Conservation (phyloP, 2,113 vertebrate genomes). For the Trogon melanurus region DNA sequence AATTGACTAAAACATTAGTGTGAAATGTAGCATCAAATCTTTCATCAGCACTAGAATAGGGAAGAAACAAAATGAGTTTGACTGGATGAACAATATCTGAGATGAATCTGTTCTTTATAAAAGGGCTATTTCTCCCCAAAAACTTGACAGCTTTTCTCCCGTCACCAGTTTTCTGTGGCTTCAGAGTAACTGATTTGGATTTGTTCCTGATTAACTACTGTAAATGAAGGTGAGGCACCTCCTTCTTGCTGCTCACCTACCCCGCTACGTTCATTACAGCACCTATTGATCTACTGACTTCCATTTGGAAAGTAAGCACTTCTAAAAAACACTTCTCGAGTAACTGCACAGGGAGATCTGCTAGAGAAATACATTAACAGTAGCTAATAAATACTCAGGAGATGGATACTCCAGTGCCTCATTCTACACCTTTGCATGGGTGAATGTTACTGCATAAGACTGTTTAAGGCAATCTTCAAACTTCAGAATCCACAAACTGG, state of each 20-base stretch:
- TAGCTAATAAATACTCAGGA: neutral
- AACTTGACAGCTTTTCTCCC: neutral
- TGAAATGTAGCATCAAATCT: slow-evolving; percentile 92
- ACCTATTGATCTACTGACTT: neutral
- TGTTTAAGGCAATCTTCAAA: neutral
- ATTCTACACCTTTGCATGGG: neutral
- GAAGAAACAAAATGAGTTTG: neutral
- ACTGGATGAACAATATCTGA: neutral
- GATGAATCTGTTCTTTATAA: neutral
- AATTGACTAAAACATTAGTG: slow-evolving; percentile 90
- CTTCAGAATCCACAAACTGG: neutral
- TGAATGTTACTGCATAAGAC: neutral
- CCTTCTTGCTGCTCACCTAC: neutral
- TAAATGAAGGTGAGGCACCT: neutral
- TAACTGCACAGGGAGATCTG: neutral
- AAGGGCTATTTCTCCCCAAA: neutral
- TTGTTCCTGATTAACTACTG: neutral
- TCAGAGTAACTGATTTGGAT: neutral
- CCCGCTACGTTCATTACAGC: neutral
- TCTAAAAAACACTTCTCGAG: neutral
- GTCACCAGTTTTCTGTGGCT: neutral
- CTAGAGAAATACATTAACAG: neutral
- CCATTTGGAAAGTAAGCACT: neutral
- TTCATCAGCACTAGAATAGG: slow-evolving; percentile 88
- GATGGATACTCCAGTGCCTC: neutral